Base-by-base conservation (phyloP, 2,888 invertebrate genomes). In the Heliconius charithonia region DNA sequence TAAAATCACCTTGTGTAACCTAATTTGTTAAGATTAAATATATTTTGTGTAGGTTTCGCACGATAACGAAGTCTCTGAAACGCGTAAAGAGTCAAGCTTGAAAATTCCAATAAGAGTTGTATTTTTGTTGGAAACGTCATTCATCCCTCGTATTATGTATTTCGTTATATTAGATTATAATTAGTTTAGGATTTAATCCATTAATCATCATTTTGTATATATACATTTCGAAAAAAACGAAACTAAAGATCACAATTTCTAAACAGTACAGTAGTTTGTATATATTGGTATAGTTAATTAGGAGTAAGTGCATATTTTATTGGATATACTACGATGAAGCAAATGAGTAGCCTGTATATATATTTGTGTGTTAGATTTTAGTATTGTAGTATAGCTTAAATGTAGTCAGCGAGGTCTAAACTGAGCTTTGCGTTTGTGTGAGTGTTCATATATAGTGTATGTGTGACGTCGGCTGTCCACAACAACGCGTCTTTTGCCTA, bases 11-110 rank as follows among this genome's bases (percentile, higher is more conserved):
- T 83, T 81, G 70, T 59, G 70, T 80, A 79, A 77, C 59, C 74
- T 84, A 76, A 83, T 85, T 86, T 84, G 79, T 85, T 86, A 86
- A 85, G 84, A 90, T 89, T 90, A 84, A 29, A 91, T 91, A 92
- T 41, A 88, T 91, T 93, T 91, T 87, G 85, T 89, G 92, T 89
- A 93, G 94, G 94, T 94, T 94, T 94, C 94, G 94, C 92, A 92
- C 87, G 89, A 85, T 90, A 94, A 93, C 94, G 94, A 94, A 93
- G 85, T 77, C 56, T 74, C 72, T n/a, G 73, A 72, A 72, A 56
- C n/a, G 65, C 72, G 62, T 56, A 56, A 56, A 56, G 32, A 63
- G 25, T 59, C 72, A 25, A 74, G 62, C 63, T 41, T 74, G 62
- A 22, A 74, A 62, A 63, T 63, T 63, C 79, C 81, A 84, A 90